These are phyloP conservation scores for Rattus rattus DNA, from an alignment of 2,113 vertebrate genomes.

Conservation along the genomic window DNA sequence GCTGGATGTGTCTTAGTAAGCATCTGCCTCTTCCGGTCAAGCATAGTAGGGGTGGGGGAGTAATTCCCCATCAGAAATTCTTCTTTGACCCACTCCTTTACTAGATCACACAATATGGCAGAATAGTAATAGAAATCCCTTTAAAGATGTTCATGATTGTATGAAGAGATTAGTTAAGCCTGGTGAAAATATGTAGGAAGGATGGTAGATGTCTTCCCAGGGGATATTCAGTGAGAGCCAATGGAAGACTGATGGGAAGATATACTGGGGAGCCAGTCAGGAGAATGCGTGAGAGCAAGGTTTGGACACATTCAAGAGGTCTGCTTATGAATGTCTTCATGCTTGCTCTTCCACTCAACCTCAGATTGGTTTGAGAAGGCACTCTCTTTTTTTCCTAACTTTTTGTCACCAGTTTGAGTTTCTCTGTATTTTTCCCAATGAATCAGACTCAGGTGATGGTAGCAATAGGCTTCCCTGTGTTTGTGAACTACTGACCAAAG, in stretches of 20 bases:
- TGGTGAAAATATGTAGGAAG: background rate
- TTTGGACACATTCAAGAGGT: no score
- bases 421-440: background rate
- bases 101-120: background rate
- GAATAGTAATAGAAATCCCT: background rate
- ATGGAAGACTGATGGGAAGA: background rate
- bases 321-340: background rate
- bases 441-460: background rate
- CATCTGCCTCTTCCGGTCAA: background rate
- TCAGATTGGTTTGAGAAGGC: background rate
- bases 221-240: background rate
- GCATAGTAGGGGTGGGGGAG: background rate
- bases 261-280: background rate
- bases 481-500: background rate
- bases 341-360: background rate
- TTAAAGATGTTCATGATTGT: background rate
- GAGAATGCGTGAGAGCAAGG: background rate
- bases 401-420: background rate
- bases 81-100: background rate
- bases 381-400: background rate
- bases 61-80: background rate
- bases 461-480: background rate
- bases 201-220: background rate
- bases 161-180: background rate
- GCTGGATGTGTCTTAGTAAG: background rate